A percentile compares a stretch with the other conserved stretches of the same genome.
These are phyloP conservation scores for Adelognathus sp. DNA, from an alignment of 2,888 invertebrate genomes.

Conservation along the genomic window DNA sequence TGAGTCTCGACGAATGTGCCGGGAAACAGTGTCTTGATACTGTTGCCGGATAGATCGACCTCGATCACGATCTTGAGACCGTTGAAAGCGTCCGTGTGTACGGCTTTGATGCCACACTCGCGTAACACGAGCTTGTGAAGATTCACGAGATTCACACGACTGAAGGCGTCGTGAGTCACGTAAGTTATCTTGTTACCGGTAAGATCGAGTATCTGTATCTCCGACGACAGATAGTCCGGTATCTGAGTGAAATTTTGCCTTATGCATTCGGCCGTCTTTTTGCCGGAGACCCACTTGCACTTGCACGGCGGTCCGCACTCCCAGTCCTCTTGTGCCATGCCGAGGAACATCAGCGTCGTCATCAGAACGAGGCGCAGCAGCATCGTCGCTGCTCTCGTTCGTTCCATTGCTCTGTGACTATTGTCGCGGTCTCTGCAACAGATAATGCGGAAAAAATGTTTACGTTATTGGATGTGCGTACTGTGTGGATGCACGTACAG, in stretches of 20 bases:
- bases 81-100: constrained; percentile 90
- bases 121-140: constrained; percentile 90
- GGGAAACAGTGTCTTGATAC: constrained; percentile 85
- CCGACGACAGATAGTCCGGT: constrained; percentile 88
- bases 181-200: constrained; percentile 86
- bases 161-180: constrained; percentile 87
- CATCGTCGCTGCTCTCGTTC: constrained; percentile 63
- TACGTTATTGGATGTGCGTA: background rate
- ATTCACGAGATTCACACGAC: constrained; percentile 87
- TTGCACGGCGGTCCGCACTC: constrained; percentile 87
- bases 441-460: constrained; percentile 14
- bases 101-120: constrained; percentile 88
- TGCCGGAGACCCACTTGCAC: constrained; percentile 93
- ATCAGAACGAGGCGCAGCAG: constrained; percentile 71
- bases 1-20: constrained; percentile 88
- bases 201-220: constrained; percentile 86
- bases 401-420: constrained; percentile 66
- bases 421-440: constrained; percentile 52
- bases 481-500: background rate
- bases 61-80: constrained; percentile 91
- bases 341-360: constrained; percentile 67
- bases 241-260: constrained; percentile 86
- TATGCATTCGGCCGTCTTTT: constrained; percentile 91
- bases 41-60: constrained; percentile 90
- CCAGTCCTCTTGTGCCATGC: constrained; percentile 82